Percentiles rank a stretch among this genome's conserved stretches.
Conservation (phyloP, 2,888 invertebrate species). For the Epistrophella euchroma region DNA sequence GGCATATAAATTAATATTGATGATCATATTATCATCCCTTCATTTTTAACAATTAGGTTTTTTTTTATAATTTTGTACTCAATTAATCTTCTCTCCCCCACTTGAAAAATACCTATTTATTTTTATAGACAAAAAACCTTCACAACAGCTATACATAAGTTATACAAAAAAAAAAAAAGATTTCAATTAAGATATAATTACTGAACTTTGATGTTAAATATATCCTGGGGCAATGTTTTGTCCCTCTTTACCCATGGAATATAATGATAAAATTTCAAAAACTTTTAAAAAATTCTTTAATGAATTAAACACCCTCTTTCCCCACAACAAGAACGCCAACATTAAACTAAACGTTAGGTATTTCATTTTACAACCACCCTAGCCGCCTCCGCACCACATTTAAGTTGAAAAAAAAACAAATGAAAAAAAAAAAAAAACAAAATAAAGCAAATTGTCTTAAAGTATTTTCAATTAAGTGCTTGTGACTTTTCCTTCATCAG, state of each 20-base stretch:
- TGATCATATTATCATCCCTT: conserved; percentile 17
- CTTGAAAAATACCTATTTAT: neutral
- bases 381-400: neutral
- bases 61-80: conserved; percentile 54
- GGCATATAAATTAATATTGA: conserved; percentile 59
- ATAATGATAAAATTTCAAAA: conserved; percentile 55
- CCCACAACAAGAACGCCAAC: neutral
- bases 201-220: conserved; percentile 71
- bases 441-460: conserved; percentile 58
- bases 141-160: neutral
- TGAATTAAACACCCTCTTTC: conserved; percentile 29
- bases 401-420: neutral
- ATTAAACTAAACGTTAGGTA: neutral
- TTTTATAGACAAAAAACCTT: conserved; percentile 21
- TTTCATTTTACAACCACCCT: conserved; percentile 30
- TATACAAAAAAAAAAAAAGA: conserved; percentile 12
- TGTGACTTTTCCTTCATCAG: conserved; percentile 62
- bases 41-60: conserved; percentile 64
- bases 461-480: conserved; percentile 75
- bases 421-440: neutral
- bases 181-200: conserved; percentile 70
- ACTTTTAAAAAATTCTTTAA: conserved; percentile 44
- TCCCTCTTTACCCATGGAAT: conserved; percentile 18
- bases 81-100: conserved; percentile 50
- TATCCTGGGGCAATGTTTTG: conserved; percentile 51